Evolutionary conservation across 2,113 vertebrate species (phyloP), one percentile per base, ranked within the genome.

Genomic region (Myanophis thanlyinensis): DNA sequence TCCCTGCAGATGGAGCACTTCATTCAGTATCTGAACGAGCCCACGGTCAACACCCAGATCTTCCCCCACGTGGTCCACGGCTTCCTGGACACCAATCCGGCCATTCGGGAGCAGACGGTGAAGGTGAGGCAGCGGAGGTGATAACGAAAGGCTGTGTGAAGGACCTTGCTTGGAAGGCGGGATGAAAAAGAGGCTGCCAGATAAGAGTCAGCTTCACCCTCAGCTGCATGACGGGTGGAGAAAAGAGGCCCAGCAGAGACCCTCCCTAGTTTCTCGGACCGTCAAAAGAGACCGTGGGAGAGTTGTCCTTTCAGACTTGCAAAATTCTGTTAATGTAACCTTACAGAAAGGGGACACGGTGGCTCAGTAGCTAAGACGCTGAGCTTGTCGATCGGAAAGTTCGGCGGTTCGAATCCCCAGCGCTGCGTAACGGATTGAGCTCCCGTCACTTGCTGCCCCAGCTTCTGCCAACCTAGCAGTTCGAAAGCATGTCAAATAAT

Each of bases 71-170:
- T 99, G 0, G 98, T 99, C 25, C 98, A 99, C 1, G 99, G 99
- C 87, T 99, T 99, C 96, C 98, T 98, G 90, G 99, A 99, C 95
- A 99, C 99, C 92, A 99, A 99, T 96, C 98, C 99, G 0, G 99
- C 99, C 95, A 99, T 99, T 95, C 98, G 99, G 89, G 98, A 99
- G 93, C 99, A 99, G 96, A 99, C 99, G 0, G 98, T 99, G 40
- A 99, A 99, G 98, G 99, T 99, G 51, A 25, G 94, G 67, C 20
- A 10, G 51, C 13, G 22, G 53, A 25, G 44, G 46, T 27, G 44
- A 5, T 15, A 2, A 13, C 2, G 6, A 23, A 10, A 22, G 13
- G 13, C 22, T 22, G 30, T 51, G 86, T 8, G 49, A 30, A n/a
- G 22, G 48, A 9, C 49, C 30, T n/a, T 7, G 86, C 30, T n/a